Percentiles rank a stretch among this genome's conserved stretches.
Conservation (phyloP, 1,140 invertebrate species). For the Ceratitis capitata region DNA sequence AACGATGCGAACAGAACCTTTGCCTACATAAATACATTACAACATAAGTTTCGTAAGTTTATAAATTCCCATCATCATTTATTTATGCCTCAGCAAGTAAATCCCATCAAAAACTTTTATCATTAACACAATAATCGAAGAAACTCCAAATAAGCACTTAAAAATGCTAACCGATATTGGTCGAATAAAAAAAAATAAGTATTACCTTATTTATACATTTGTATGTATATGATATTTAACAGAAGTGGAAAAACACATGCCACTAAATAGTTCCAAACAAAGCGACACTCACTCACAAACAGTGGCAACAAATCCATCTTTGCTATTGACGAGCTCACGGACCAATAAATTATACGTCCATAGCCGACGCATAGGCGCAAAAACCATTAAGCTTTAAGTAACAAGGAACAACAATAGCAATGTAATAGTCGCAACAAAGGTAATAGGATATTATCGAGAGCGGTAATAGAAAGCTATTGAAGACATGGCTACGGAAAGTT, state of each 20-base stretch:
- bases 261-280: not conserved
- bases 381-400: not conserved
- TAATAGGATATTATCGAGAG: not conserved
- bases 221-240: not conserved
- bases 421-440: not conserved
- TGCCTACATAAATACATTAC: no score
- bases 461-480: conserved; percentile 7
- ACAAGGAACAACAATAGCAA: not conserved
- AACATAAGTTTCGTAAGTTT: no score
- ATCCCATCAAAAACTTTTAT: conserved; percentile 28
- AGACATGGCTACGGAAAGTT: not conserved
- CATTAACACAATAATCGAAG: conserved; percentile 29
- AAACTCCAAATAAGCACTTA: conserved; percentile 28
- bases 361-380: not conserved
- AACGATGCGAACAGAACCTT: no score
- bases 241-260: not conserved
- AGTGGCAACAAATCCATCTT: not conserved
- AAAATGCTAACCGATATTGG: not conserved
- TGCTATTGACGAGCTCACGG: not conserved
- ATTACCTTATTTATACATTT: no score
- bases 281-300: not conserved
- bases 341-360: not conserved
- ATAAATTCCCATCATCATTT: conserved; percentile 1
- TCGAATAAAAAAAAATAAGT: not conserved
- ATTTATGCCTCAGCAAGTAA: not conserved